Evolutionary conservation across 2,888 invertebrate species (phyloP), one percentile per base, ranked within the genome.

Genomic region (Eurytoma californica): DNA sequence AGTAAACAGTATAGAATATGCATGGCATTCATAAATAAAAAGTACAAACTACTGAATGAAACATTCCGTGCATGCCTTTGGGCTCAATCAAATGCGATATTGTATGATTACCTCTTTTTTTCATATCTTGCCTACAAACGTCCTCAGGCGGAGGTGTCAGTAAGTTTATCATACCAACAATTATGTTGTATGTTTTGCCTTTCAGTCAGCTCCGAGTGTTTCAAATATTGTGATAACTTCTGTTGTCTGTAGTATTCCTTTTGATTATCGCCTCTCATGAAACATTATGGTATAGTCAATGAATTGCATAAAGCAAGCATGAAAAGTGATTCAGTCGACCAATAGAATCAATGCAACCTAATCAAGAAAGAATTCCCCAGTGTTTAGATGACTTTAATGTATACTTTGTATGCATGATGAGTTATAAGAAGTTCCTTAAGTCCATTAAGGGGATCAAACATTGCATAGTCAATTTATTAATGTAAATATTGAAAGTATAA

Each of bases 101-200:
- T 82, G 83, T 84, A 83, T 83, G 80, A 84, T 85, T 61, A 72
- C 69, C 47, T 79, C 83, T 84, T 85, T 63, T 85, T 85, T 83
- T 85, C 84, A 85, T 86, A 84, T 85, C 86, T 86, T 86, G 85
- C 86, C 85, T 86, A 85, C 87, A 85, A 85, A 72, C 85, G 84
- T 81, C 85, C 82, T 83, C 88, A 88, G 88, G 88, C 87, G 86
- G 88, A 88, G 85, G 87, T 88, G 83, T 87, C 88, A 86, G 88
- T 88, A 88, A 88, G 88, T 88, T 86, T 84, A 83, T 80, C 83
- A 85, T 83, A 80, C 81, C 80, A 68, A 77, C 73, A 77, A 39
- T 75, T 81, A 65, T 80, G 79, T 75, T 82, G 82, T 80, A 82
- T 72, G 77, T 77, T 80, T 74, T 80, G 75, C 78, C 28, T 80